Percentiles rank a stretch among this genome's conserved stretches.
Evolutionary conservation across 1,140 invertebrate species (phyloP).

Genomic region (Cardiocondyla obscurior): DNA sequence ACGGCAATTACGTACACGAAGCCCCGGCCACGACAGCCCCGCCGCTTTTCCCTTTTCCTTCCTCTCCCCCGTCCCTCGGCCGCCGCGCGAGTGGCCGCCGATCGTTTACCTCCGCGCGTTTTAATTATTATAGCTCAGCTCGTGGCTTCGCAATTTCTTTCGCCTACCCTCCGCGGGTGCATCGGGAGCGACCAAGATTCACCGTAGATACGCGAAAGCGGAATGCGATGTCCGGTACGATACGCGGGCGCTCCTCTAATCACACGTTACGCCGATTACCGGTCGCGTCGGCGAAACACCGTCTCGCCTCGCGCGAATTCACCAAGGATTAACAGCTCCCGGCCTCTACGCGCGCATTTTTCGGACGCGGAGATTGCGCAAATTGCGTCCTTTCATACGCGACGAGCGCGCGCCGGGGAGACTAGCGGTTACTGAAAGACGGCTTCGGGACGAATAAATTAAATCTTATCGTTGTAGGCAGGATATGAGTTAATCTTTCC

Average conservation of each 20-base stretch:
- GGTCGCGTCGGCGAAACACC: conserved; percentile 7
- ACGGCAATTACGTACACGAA: conserved; percentile 69
- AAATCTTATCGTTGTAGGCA: not conserved
- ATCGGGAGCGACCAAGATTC: not conserved
- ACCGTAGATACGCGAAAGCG: not conserved
- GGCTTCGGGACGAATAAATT: not conserved
- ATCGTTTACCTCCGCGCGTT: conserved; percentile 51
- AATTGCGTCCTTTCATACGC: not conserved
- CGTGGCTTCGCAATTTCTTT: conserved; percentile 38
- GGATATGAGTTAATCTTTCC: not conserved
- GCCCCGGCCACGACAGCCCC: conserved; percentile 43
- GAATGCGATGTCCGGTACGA: not conserved
- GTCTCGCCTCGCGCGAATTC: conserved; percentile 5
- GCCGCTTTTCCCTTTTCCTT: not conserved
- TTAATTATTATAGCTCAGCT: conserved; percentile 59
- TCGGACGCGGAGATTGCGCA: not conserved
- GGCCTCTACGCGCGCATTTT: not conserved
- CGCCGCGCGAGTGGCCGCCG: conserved; percentile 22
- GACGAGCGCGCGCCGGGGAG: not conserved
- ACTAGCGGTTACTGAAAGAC: not conserved
- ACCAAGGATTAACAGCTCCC: not conserved
- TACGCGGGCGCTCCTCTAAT: not conserved
- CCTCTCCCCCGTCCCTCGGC: not conserved
- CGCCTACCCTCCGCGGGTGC: not conserved
- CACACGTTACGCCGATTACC: not conserved